phyloP scores from a whole-genome alignment of 2,113 vertebrate genomes.

The Speoplatyrhinus poulsoni region DNA sequence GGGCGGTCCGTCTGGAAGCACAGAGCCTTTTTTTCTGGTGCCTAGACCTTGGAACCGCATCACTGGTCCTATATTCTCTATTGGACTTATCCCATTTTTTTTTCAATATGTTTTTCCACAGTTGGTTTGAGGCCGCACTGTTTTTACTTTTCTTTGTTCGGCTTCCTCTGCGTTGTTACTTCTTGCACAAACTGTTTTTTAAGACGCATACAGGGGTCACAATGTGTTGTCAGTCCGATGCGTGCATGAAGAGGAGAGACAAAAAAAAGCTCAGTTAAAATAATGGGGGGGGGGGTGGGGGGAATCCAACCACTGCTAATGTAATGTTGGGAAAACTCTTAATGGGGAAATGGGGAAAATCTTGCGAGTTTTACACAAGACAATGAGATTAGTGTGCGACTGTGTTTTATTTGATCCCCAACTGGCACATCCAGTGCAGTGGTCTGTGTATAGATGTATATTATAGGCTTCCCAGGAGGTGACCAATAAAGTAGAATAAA shows the following conservation, averaged over 20 bases:
- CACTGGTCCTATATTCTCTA: conserved; percentile 61
- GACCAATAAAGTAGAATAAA: conserved; percentile 77
- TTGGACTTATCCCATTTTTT: conserved; percentile 51
- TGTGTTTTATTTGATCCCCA: conserved; percentile 79
- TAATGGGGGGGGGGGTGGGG: conserved; percentile 30
- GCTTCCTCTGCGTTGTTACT: conserved; percentile 74
- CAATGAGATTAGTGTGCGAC: conserved; percentile 76
- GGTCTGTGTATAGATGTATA: conserved; percentile 82
- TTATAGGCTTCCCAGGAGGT: conserved; percentile 79
- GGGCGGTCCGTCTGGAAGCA: conserved; percentile 72
- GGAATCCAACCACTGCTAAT: conserved; percentile 75
- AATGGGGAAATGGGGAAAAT: conserved; percentile 57
- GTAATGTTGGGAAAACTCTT: conserved; percentile 72
- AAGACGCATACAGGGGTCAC: conserved; percentile 72
- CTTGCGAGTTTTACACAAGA: conserved; percentile 73
- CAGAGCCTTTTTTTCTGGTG: conserved; percentile 74
- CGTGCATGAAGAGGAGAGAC: conserved; percentile 84
- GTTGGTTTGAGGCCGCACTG: conserved; percentile 50
- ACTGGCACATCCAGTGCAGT: conserved; percentile 63
- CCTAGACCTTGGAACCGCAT: conserved; percentile 72
- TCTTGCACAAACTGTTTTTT: conserved; percentile 77
- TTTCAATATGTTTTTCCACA: conserved; percentile 66
- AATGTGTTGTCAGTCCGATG: conserved; percentile 78
- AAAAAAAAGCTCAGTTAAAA: conserved; percentile 37
- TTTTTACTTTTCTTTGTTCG: conserved; percentile 55